Evolutionary conservation across 2,113 vertebrate species (phyloP).

Genomic region (Neopipo cinnamomea): DNA sequence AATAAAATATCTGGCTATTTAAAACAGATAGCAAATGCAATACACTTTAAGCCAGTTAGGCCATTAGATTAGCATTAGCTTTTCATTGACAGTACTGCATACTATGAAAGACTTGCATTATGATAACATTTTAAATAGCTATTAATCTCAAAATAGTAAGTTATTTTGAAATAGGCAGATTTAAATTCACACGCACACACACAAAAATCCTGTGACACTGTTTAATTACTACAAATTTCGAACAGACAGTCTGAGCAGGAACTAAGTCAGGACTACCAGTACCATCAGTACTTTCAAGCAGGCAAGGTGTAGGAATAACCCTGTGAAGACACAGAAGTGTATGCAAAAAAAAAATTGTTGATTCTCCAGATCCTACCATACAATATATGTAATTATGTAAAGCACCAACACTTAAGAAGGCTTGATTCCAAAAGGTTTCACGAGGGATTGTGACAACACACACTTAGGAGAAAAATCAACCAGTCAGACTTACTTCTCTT

Average conservation of each 20-base stretch:
- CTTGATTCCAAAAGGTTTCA: background rate
- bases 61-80: background rate
- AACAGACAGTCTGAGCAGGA: background rate
- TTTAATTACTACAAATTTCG: background rate
- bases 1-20: background rate
- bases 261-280: background rate
- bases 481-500: constrained; percentile 79
- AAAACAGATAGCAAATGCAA: background rate
- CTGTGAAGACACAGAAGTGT: background rate
- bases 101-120: background rate
- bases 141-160: background rate
- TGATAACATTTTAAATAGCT: background rate
- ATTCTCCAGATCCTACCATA: background rate
- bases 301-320: background rate
- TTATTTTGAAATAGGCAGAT: background rate
- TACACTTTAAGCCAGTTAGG: background rate
- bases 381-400: background rate
- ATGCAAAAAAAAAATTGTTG: background rate
- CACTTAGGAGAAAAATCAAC: background rate
- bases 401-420: background rate
- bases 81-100: background rate
- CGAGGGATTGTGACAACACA: background rate
- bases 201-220: background rate
- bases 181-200: background rate
- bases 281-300: background rate